These are phyloP conservation scores for Pangasius krempfi DNA, from an alignment of 2,797 vertebrate genomes.

Conservation along the genomic window DNA sequence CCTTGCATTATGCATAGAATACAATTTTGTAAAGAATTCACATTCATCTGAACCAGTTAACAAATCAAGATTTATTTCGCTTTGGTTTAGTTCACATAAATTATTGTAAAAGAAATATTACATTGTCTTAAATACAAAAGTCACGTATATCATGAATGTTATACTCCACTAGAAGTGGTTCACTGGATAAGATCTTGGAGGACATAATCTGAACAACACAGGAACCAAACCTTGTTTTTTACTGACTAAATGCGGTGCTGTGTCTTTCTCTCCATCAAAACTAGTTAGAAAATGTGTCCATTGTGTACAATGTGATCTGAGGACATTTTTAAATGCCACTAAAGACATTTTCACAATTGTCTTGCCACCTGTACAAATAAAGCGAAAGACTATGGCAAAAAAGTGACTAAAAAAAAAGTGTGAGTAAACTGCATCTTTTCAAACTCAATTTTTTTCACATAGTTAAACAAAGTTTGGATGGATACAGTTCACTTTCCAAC, in stretches of 20 bases:
- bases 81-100: background rate
- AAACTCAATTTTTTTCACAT: background rate
- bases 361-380: background rate
- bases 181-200: background rate
- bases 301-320: background rate
- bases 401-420: background rate
- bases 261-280: background rate
- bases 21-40: background rate
- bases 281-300: background rate
- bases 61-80: background rate
- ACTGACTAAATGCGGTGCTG: background rate
- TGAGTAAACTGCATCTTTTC: background rate
- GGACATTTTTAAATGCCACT: background rate
- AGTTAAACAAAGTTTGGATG: background rate
- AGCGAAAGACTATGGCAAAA: background rate
- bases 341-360: background rate
- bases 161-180: background rate
- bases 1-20: background rate
- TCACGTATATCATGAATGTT: background rate
- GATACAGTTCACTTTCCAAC: background rate
- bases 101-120: background rate
- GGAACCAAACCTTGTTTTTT: background rate
- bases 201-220: background rate
- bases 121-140: background rate
- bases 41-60: background rate